Conservation (phyloP, 2,888 invertebrate genomes). For the Aleiodes alternator region DNA sequence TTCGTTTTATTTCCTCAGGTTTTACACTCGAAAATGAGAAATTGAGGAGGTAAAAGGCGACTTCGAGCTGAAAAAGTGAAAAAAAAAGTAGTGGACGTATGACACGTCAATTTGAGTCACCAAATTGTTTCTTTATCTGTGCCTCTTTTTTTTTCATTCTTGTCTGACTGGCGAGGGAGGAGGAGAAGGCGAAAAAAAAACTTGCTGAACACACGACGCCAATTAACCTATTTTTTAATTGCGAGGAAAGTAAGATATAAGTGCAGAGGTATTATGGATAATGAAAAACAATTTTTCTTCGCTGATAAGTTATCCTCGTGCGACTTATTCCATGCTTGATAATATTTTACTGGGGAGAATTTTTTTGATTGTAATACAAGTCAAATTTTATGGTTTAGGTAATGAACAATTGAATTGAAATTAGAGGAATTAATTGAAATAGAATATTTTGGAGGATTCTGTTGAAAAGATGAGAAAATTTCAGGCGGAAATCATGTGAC, state of each 20-base stretch:
- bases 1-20: background rate
- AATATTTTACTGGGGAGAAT: background rate
- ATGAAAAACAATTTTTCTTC: slow-evolving; percentile 12
- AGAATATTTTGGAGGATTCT: too few species aligned
- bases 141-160: too few species aligned
- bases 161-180: too few species aligned
- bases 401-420: too few species aligned
- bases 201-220: background rate
- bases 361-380: too few species aligned
- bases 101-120: slow-evolving; percentile 4
- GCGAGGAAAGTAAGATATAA: background rate
- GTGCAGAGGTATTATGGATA: slow-evolving; percentile 4
- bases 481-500: too few species aligned
- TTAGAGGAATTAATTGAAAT: too few species aligned
- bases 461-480: too few species aligned
- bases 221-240: slow-evolving; percentile 27
- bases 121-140: slow-evolving; percentile 18
- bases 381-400: too few species aligned
- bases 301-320: slow-evolving; percentile 6
- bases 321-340: slow-evolving; percentile 1
- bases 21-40: background rate
- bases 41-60: background rate
- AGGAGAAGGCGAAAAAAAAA: slow-evolving; percentile 3
- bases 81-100: background rate
- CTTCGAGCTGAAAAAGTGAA: background rate